Percentiles rank a stretch among this genome's conserved stretches.
phyloP scores from a whole-genome alignment of 2,797 vertebrate genomes.

The Sylvia borin region DNA sequence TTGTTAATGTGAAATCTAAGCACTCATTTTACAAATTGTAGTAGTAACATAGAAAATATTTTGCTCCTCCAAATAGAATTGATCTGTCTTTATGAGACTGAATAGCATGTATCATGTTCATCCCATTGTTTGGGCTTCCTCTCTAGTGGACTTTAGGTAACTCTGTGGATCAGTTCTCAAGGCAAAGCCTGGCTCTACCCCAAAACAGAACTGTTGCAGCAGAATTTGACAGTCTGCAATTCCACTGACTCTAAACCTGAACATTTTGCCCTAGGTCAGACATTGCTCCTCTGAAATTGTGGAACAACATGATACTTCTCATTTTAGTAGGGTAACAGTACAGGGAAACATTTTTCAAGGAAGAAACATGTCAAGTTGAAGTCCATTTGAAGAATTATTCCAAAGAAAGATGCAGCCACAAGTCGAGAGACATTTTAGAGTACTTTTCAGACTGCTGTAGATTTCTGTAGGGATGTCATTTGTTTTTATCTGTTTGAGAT shows the following conservation, averaged over 20 bases:
- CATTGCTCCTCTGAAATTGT: not conserved
- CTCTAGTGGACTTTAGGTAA: not conserved
- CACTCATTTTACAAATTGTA: not conserved
- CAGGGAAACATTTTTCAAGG: not conserved
- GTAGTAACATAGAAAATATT: not conserved
- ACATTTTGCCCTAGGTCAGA: not conserved
- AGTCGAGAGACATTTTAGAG: not conserved
- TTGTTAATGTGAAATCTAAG: not conserved
- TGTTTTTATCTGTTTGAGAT: not conserved
- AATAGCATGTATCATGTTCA: not conserved
- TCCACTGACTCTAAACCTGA: not conserved
- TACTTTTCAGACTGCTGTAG: not conserved
- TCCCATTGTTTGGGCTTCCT: not conserved
- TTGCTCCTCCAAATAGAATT: not conserved
- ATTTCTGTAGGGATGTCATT: not conserved
- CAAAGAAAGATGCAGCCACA: not conserved
- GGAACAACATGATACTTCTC: not conserved
- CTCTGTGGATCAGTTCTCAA: not conserved
- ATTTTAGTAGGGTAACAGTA: not conserved
- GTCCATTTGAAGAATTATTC: not conserved
- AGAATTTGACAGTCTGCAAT: not conserved
- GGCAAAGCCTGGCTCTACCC: accelerated
- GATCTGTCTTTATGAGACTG: not conserved
- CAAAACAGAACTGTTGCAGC: not conserved
- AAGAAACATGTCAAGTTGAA: not conserved